phyloP scores from a whole-genome alignment of 2,113 vertebrate genomes.

The Ciconia stormi region DNA sequence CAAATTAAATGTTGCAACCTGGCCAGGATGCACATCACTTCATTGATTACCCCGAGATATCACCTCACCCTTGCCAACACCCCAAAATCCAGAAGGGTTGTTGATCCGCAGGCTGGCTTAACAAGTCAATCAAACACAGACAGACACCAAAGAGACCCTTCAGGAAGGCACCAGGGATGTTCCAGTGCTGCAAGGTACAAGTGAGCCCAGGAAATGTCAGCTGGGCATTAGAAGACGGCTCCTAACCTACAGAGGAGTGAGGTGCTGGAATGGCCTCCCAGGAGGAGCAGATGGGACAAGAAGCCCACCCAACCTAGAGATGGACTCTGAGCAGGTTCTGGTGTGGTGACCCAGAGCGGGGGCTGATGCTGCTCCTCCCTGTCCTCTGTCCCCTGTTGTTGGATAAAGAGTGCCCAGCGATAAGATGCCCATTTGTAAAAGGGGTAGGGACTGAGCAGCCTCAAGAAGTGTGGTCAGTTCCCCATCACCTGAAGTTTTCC shows the following conservation, averaged over 20 bases:
- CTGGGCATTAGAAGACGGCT: not conserved
- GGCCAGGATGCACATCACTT: not conserved
- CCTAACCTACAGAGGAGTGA: not conserved
- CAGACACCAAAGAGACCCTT: not conserved
- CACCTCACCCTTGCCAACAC: not conserved
- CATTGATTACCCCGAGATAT: not conserved
- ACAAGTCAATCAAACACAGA: not conserved
- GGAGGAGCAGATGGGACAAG: not conserved
- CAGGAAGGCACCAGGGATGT: not conserved
- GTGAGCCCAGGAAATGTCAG: not conserved
- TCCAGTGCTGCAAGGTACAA: not conserved
- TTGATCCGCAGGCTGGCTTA: not conserved
- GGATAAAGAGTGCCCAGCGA: not conserved
- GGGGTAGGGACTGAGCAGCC: not conserved
- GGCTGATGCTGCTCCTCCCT: constrained; percentile 10
- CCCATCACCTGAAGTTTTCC: not conserved
- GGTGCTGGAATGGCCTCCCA: not conserved
- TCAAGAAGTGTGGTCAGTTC: not conserved
- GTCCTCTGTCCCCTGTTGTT: not conserved
- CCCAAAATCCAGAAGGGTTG: not conserved
- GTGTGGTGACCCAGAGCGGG: not conserved
- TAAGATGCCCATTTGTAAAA: constrained; percentile 45
- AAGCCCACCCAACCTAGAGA: not conserved
- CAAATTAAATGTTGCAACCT: not conserved
- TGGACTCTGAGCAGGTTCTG: not conserved